These are phyloP conservation scores for Leptoclinus maculatus DNA, from an alignment of 2,797 vertebrate genomes.

Conservation along the genomic window DNA sequence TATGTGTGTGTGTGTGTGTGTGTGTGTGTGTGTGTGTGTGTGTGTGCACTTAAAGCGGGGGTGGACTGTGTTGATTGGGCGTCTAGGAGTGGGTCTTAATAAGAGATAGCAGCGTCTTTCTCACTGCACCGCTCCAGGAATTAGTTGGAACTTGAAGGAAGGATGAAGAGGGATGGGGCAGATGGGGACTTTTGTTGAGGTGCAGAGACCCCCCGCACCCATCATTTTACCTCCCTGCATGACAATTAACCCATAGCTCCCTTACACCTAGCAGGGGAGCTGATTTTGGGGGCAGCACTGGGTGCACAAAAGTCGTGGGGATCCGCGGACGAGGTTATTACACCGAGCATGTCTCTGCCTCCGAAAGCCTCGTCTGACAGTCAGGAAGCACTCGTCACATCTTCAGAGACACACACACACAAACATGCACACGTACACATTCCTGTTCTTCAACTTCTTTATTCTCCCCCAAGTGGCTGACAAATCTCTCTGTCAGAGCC, in stretches of 20 bases:
- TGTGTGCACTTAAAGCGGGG: conserved; percentile 46
- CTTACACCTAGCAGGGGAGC: conserved; percentile 70
- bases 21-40: conserved; percentile 35
- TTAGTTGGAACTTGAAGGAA: conserved; percentile 81
- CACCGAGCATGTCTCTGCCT: conserved; percentile 68
- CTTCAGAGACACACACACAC: conserved; percentile 35
- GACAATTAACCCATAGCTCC: conserved; percentile 84
- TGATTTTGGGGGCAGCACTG: conserved; percentile 55
- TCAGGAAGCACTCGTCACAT: conserved; percentile 56
- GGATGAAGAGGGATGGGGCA: conserved; percentile 68
- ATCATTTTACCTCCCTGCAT: conserved; percentile 80
- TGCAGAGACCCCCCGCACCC: conserved; percentile 81
- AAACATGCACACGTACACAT: conserved; percentile 41
- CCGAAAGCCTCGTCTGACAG: conserved; percentile 72
- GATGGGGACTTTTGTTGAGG: conserved; percentile 78
- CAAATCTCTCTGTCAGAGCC: conserved; percentile 80
- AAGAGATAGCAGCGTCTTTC: conserved; percentile 81
- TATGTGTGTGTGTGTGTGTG: conserved; percentile 37
- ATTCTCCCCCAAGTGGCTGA: conserved; percentile 74
- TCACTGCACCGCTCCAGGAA: conserved; percentile 78
- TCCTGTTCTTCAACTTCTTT: conserved; percentile 71
- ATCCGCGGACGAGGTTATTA: conserved; percentile 75
- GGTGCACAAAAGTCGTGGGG: conserved; percentile 71
- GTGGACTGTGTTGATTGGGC: conserved; percentile 68
- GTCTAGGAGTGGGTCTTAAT: conserved; percentile 81